Evolutionary conservation across 2,888 invertebrate genomes (phyloP).

Genomic region (Epirrita christyi): DNA sequence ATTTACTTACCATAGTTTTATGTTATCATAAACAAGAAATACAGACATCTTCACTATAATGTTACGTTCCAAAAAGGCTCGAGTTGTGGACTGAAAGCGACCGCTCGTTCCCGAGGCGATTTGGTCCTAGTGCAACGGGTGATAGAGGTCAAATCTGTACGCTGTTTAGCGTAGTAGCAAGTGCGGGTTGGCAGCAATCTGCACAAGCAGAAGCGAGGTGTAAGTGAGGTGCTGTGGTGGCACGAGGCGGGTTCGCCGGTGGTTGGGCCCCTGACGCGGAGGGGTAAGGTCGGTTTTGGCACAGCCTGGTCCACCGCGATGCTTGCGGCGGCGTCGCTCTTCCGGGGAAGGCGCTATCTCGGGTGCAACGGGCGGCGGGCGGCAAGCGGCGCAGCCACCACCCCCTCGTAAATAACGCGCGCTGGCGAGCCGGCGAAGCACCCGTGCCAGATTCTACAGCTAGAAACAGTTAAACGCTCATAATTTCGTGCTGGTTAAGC

Average conservation of each 20-base stretch:
- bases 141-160: slow-evolving; percentile 72
- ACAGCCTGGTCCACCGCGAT: slow-evolving; percentile 42
- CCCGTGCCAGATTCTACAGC: slow-evolving; percentile 84
- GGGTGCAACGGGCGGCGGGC: slow-evolving; percentile 68
- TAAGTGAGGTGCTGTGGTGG: slow-evolving; percentile 65
- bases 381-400: slow-evolving; percentile 57
- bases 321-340: slow-evolving; percentile 67
- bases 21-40: slow-evolving; percentile 75
- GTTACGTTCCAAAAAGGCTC: slow-evolving; percentile 64
- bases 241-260: slow-evolving; percentile 41
- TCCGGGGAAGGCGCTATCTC: slow-evolving; percentile 83
- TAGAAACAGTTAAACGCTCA: slow-evolving; percentile 85
- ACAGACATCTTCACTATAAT: slow-evolving; percentile 76
- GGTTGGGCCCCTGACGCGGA: slow-evolving; percentile 44
- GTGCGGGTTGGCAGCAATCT: slow-evolving; percentile 73
- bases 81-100: slow-evolving; percentile 59
- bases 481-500: slow-evolving; percentile 85
- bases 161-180: slow-evolving; percentile 55
- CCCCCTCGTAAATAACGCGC: slow-evolving; percentile 84
- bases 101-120: slow-evolving; percentile 50
- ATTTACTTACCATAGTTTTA: slow-evolving; percentile 75
- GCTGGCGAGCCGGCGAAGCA: slow-evolving; percentile 84
- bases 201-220: slow-evolving; percentile 74
- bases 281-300: slow-evolving; percentile 49
- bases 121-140: slow-evolving; percentile 61